Base-by-base conservation (phyloP, 1,140 invertebrate genomes). In the Pseudomyrmex dendroicus region DNA sequence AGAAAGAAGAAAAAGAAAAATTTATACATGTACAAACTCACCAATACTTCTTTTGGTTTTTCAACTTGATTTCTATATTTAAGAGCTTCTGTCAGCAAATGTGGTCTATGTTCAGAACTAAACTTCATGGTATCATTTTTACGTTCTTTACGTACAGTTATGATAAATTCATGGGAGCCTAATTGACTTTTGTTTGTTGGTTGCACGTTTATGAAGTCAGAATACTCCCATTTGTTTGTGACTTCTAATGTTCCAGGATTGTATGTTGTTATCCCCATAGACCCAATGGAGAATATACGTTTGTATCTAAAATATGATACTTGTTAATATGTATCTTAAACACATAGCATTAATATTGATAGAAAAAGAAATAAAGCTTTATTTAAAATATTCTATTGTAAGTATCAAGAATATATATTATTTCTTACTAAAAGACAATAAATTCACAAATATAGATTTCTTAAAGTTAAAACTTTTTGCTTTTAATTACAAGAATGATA, bases 61-160 rank as follows among this genome's bases (percentile, higher is more conserved):
- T 97, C 97, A 95, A 98, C 98, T 88, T 96, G 95, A 92, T 96
- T 95, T 89, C 97, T 96, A 91, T 96, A 97, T 91, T 96, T 97
- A 67, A 99, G 95, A 85, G 98, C 98, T 91, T 99, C 98, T 15
- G 98, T 99, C 25, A 99, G 94, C 85, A 99, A 96, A 86, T 99
- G 96, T 77, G 97, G 96, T 91, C 99, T 96, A 92, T 98, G 97
- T 91, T 99, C 99, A 4, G 98, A 98, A n/a, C 98, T 99, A 93
- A 99, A 99, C 91, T 97, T 98, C 97, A 99, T 99, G 17, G 97
- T 97, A 91, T 99, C 99, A 66, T 96, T 95, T 95, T 99, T 99
- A 93, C 97, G 96, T 52, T 98, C 97, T 92, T 98, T 99, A 85
- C 97, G 97, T 95, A 98, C 97, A 7, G 96, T 97, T 82, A 99